Conservation (phyloP, 2,888 invertebrate genomes). For the Lottia gigantea region DNA sequence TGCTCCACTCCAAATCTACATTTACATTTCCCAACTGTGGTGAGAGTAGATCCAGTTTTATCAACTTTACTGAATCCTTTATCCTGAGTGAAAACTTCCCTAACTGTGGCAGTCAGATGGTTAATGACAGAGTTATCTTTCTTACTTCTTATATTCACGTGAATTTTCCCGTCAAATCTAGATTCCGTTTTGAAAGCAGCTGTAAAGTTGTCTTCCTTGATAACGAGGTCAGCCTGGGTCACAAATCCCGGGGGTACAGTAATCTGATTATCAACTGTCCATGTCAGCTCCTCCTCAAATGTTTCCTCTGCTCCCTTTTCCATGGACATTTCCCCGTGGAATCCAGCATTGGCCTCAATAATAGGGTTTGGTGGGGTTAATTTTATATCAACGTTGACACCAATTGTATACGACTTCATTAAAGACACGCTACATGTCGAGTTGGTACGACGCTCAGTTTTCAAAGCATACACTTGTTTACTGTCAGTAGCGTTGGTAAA, state of each 20-base stretch:
- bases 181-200: slow-evolving; percentile 64
- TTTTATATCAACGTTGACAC: slow-evolving; percentile 56
- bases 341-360: slow-evolving; percentile 67
- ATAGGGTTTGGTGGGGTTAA: slow-evolving; percentile 66
- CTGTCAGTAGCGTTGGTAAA: slow-evolving; percentile 66
- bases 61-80: slow-evolving; percentile 51
- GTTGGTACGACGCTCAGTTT: slow-evolving; percentile 65
- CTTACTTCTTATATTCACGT: slow-evolving; percentile 62
- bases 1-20: slow-evolving; percentile 69
- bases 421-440: slow-evolving; percentile 63
- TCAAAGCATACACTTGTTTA: slow-evolving; percentile 65
- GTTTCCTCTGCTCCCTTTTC: slow-evolving; percentile 60
- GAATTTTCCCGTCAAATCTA: slow-evolving; percentile 63
- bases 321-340: slow-evolving; percentile 62
- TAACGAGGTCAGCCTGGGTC: slow-evolving; percentile 65
- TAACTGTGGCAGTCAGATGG: slow-evolving; percentile 60
- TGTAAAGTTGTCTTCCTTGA: slow-evolving; percentile 63
- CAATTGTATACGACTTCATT: slow-evolving; percentile 54
- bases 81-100: slow-evolving; percentile 58
- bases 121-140: slow-evolving; percentile 64
- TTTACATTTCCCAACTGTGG: slow-evolving; percentile 64
- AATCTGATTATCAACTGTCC: slow-evolving; percentile 67
- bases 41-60: slow-evolving; percentile 47
- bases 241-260: slow-evolving; percentile 62
- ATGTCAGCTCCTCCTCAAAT: slow-evolving; percentile 66